Evolutionary conservation across 2,797 vertebrate genomes (phyloP).

Genomic region (Ceryle rudis): DNA sequence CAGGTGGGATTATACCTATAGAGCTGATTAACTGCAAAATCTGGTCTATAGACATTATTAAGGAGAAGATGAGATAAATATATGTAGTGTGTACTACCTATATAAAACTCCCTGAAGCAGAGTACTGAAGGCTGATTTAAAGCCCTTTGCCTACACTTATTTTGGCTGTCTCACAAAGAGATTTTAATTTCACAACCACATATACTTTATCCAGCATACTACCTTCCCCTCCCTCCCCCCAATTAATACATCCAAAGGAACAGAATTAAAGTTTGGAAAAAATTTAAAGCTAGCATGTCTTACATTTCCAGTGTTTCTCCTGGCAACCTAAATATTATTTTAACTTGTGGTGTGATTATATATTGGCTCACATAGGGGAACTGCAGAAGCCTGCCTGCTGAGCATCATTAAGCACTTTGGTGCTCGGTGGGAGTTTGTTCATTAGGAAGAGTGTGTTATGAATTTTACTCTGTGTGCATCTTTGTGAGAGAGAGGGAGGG

Average conservation of each 20-base stretch:
- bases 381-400: constrained; percentile 56
- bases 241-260: not conserved
- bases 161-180: constrained; percentile 16
- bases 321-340: constrained; percentile 63
- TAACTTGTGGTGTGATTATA: constrained; percentile 63
- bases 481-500: not conserved
- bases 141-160: not conserved
- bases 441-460: constrained; percentile 55
- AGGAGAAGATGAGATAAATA: not conserved
- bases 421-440: constrained; percentile 62
- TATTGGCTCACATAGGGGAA: constrained; percentile 48
- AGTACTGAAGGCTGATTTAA: not conserved
- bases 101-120: not conserved
- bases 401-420: constrained; percentile 71
- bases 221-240: too few relatives aligned
- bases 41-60: not conserved
- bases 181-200: not conserved
- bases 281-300: not conserved
- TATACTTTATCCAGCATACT: not conserved
- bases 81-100: not conserved
- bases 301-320: constrained; percentile 36
- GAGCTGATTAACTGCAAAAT: not conserved
- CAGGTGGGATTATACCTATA: not conserved
- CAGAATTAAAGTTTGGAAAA: constrained; percentile 14
- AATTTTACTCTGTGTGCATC: constrained; percentile 59